Conservation (phyloP, 2,113 vertebrate genomes). For the Ammodytes marinus region DNA sequence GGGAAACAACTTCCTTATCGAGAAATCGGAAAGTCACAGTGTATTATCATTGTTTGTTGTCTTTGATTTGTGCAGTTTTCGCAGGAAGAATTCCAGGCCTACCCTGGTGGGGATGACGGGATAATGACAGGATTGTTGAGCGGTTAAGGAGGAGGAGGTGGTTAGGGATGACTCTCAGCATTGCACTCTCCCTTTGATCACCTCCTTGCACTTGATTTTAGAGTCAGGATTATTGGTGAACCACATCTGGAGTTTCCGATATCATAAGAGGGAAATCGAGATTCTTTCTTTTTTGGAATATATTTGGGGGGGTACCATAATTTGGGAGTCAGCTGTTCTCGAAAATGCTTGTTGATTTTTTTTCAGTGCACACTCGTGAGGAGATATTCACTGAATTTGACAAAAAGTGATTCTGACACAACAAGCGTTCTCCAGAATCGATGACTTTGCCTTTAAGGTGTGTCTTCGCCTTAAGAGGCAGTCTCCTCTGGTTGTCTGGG, state of each 20-base stretch:
- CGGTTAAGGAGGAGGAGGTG: conserved; percentile 44
- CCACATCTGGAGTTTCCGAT: neutral
- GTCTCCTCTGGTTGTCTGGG: neutral
- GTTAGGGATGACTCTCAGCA: conserved; percentile 42
- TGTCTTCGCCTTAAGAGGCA: neutral
- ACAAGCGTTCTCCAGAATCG: too few species aligned
- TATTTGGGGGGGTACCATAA: neutral
- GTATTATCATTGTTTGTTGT: conserved; percentile 74
- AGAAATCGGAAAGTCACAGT: conserved; percentile 33
- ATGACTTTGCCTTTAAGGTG: too few species aligned
- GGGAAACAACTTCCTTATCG: conserved; percentile 33
- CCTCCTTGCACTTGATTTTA: conserved; percentile 15
- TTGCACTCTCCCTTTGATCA: conserved; percentile 46
- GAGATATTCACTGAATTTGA: too few species aligned
- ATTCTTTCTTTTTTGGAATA: neutral
- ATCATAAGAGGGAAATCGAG: neutral
- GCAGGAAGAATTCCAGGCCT: conserved; percentile 77
- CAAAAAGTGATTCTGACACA: too few species aligned
- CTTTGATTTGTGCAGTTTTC: conserved; percentile 70
- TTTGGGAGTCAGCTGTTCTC: neutral
- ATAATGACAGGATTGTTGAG: conserved; percentile 80
- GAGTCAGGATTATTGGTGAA: neutral
- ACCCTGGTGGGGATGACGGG: conserved; percentile 59
- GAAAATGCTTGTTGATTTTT: neutral
- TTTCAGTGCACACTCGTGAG: too few species aligned